Percentiles rank a stretch among this genome's conserved stretches.
These are phyloP conservation scores for Smithornis capensis DNA, from an alignment of 2,113 vertebrate species.

Conservation along the genomic window DNA sequence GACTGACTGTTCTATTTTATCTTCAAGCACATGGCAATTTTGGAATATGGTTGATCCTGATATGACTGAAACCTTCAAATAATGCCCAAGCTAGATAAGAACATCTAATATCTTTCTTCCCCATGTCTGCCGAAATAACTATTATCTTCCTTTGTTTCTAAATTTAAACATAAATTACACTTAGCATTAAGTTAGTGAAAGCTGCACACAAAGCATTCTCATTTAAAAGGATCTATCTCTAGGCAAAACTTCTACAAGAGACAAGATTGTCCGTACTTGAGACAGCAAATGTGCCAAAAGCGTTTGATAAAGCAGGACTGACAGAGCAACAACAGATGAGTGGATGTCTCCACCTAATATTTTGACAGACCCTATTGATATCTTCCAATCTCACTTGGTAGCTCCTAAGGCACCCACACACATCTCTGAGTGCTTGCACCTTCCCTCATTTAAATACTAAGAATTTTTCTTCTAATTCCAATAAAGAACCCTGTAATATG, in stretches of 20 bases:
- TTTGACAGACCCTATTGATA: not conserved
- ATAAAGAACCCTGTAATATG: not conserved
- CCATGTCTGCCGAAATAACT: not conserved
- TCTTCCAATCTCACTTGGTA: not conserved
- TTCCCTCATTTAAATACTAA: not conserved
- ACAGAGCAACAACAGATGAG: not conserved
- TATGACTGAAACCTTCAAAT: conserved; percentile 24
- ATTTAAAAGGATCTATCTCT: not conserved
- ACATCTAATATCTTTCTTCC: conserved; percentile 10
- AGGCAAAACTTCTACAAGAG: not conserved
- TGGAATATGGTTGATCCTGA: not conserved
- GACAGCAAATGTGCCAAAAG: not conserved
- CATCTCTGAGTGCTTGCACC: not conserved
- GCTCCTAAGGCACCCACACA: not conserved
- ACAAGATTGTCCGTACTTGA: not conserved
- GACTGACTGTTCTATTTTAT: not conserved
- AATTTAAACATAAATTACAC: conserved; percentile 55
- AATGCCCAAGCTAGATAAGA: conserved; percentile 41
- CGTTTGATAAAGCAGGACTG: not conserved
- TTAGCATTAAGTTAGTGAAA: conserved; percentile 29
- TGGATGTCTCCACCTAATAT: not conserved
- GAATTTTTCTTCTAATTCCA: not conserved
- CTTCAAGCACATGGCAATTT: conserved; percentile 16
- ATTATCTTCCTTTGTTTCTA: conserved; percentile 50
- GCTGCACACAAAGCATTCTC: conserved; percentile 2